These are phyloP conservation scores for Umimayanthus kanabou DNA, from an alignment of 92 coral and sea anemone genomes.

Conservation along the genomic window DNA sequence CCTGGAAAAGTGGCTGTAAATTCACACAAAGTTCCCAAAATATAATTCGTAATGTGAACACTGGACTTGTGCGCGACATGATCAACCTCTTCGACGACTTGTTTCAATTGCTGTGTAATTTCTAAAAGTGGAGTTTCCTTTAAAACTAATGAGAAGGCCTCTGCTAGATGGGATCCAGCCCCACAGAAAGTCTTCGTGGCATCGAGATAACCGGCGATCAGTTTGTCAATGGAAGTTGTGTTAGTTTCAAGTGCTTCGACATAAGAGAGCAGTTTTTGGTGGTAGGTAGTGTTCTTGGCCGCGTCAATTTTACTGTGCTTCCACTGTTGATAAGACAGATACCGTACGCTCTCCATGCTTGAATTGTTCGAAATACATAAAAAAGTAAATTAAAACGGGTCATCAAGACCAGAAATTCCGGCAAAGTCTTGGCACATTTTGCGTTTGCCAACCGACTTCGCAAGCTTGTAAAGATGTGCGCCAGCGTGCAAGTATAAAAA, in stretches of 20 bases:
- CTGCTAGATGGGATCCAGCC: constrained; percentile 97
- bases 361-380: background rate
- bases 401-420: constrained; percentile 30
- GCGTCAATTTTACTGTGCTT: constrained; percentile 78
- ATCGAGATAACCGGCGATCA: constrained; percentile 88
- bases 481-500: constrained; percentile 23
- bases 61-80: constrained; percentile 92
- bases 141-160: constrained; percentile 85
- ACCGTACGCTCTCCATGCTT: constrained; percentile 88
- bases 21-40: constrained; percentile 88
- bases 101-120: constrained; percentile 94
- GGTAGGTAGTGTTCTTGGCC: constrained; percentile 70
- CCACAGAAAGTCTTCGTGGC: constrained; percentile 90
- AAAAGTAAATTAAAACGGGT: constrained; percentile 40
- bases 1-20: constrained; percentile 95
- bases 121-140: constrained; percentile 94
- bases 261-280: constrained; percentile 77
- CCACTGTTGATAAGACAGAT: constrained; percentile 90
- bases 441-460: constrained; percentile 34
- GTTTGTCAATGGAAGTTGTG: constrained; percentile 81
- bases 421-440: constrained; percentile 22
- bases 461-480: background rate
- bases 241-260: constrained; percentile 85
- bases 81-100: constrained; percentile 95
- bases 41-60: constrained; percentile 85